Evolutionary conservation across 2,888 invertebrate genomes (phyloP), one percentile per base, ranked within the genome.

Genomic region (Agrilus mali): DNA sequence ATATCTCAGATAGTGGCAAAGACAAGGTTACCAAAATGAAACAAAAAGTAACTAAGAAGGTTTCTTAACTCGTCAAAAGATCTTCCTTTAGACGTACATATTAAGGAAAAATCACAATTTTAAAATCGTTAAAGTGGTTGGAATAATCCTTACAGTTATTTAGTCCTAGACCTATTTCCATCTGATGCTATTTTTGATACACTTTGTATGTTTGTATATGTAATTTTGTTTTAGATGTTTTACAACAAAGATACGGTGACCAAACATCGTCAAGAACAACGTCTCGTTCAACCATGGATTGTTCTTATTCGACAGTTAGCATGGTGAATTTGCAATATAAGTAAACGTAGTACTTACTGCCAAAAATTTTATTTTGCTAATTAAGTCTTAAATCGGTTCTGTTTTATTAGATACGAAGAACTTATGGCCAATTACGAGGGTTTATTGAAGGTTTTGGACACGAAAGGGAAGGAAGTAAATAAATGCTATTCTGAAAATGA

Each of bases 311-410:
- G 1, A 71, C 72, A 2, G 68, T 71, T 63, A 74, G 72, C 56
- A 68, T 74, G 49, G 69, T 72, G 7, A 70, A 73, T 53, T 60
- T 75, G 12, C 74, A 74, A 52, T 72, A 71, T 53, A 71, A 73
- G 73, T 74, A 56, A 66, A 63, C n/a, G 8, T 36, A 22, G n/a
- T 31, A n/a, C n/a, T n/a, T 20, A 42, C 4, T 42, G 33, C 14
- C 38, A 27, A 33, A 33, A 48, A 31, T 43, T 32, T 33, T 31
- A 37, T 36, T 33, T 40, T 34, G 32, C 36, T 13, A 39, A 43
- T 20, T 14, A 5, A 33, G 17, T 43, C 8, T 40, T 43, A 15
- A 10, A 27, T 16, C 36, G 17, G 40, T 36, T 27, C 22, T 15
- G 16, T 45, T 50, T 33, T 36, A 64, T n/a, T n/a, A n/a, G 62